Evolutionary conservation across 35 echinoderm and acorn worm genomes (phyloP), one percentile per base, ranked within the genome.

Genomic region (Ptychodera flava): DNA sequence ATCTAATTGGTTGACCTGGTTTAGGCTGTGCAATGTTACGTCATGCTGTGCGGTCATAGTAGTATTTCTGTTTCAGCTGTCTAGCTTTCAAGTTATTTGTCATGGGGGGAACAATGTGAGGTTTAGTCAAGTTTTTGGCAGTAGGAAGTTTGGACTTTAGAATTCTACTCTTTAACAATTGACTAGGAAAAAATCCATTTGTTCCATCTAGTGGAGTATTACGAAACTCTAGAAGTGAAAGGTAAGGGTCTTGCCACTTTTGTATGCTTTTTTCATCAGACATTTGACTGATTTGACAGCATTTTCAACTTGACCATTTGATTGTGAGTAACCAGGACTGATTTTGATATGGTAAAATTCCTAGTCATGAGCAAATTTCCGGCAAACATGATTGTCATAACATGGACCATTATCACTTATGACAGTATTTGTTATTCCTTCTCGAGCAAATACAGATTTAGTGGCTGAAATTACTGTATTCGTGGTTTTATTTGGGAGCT

Each of bases 81-180:
- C 85, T 77, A 1, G 85, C 85, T 29, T 77, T 30, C 28, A 87
- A 34, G 10, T 87, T 77, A 35, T 78, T 35, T 30, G 32, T 52
- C 30, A 87, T 77, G 1, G 52, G 29, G 33, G 85, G 85, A 28
- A 87, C 76, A 77, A 31, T 34, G 6, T 87, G 52, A 0, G 85
- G 85, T 77, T 77, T 16, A 1, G 79, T 27, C n/a, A 87, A 77
- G 28, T 14, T 31, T 87, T 87, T 76, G 30, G 38, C 31, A 31
- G 76, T 77, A 32, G 85, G 85, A 78, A 87, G 31, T 87, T 35
- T 37, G 1, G 38, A 77, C 29, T 52, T 53, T 32, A 87, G 38
- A 27, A 87, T 37, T 78, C 85, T 87, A 1, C 85, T 52, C 28
- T 87, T 87, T 29, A 87, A 76, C n/a, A 87, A 52, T n/a, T 87